These are phyloP conservation scores for Cryptoprocta ferox DNA, from an alignment of 2,797 vertebrate species.

Conservation along the genomic window DNA sequence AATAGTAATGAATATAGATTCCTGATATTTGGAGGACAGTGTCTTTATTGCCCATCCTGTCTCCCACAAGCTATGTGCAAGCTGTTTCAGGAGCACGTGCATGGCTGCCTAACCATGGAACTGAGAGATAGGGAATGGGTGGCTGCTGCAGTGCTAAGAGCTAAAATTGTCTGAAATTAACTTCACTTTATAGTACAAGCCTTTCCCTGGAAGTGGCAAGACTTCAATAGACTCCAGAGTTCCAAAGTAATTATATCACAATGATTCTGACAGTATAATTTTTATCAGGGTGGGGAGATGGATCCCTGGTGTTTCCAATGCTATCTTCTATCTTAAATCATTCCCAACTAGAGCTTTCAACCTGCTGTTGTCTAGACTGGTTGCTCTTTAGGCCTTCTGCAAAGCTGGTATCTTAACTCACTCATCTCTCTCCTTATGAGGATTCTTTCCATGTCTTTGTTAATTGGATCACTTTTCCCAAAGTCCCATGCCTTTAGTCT, in stretches of 20 bases:
- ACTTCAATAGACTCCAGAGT: neutral
- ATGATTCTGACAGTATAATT: neutral
- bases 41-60: neutral
- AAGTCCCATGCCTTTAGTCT: neutral
- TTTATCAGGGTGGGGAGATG: neutral
- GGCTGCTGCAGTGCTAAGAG: neutral
- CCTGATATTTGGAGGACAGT: neutral
- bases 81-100: neutral
- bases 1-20: neutral
- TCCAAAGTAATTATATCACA: neutral
- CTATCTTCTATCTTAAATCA: neutral
- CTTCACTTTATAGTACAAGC: neutral
- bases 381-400: neutral
- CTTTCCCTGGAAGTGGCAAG: neutral
- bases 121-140: neutral
- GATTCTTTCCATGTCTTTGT: neutral
- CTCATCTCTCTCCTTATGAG: neutral
- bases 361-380: neutral
- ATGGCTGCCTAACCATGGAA: neutral
- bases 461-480: neutral
- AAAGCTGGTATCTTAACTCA: neutral
- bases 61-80: neutral
- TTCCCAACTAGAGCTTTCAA: neutral
- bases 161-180: neutral
- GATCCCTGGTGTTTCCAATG: neutral